Percentiles rank a stretch among this genome's conserved stretches.
Conservation (phyloP, 2,113 vertebrate genomes). For the Pterocles gutturalis region DNA sequence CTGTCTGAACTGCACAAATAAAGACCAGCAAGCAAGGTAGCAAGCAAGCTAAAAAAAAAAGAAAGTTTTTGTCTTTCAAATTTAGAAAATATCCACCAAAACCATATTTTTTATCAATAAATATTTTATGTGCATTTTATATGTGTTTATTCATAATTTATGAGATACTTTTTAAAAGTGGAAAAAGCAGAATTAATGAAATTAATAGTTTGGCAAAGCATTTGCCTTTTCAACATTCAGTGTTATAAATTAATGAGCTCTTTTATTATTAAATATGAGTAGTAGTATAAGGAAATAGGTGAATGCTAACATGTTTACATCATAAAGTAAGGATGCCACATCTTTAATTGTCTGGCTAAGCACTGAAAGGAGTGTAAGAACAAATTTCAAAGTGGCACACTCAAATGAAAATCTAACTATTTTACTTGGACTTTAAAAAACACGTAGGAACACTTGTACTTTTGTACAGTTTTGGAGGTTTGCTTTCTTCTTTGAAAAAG, state of each 20-base stretch:
- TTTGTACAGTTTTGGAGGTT: background rate
- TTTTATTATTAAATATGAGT: background rate
- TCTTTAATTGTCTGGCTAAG: background rate
- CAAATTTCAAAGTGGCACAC: background rate
- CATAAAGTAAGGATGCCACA: background rate
- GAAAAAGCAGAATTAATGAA: background rate
- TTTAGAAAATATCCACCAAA: background rate
- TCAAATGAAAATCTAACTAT: background rate
- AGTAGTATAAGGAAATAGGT: background rate
- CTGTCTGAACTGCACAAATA: background rate
- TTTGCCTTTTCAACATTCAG: background rate
- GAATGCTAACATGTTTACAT: background rate
- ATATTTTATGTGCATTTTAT: background rate
- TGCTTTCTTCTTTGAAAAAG: background rate
- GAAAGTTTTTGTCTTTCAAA: background rate
- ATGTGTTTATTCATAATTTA: background rate
- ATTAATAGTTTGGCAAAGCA: background rate
- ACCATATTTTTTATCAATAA: background rate
- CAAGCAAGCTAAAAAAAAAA: background rate
- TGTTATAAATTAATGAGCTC: background rate
- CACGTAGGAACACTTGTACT: background rate
- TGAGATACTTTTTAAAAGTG: background rate
- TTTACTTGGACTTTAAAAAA: background rate
- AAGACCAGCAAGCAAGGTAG: background rate
- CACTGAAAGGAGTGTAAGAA: background rate